Evolutionary conservation across 2,113 vertebrate genomes (phyloP), one percentile per base, ranked within the genome.

Genomic region (Saguinus imperator): DNA sequence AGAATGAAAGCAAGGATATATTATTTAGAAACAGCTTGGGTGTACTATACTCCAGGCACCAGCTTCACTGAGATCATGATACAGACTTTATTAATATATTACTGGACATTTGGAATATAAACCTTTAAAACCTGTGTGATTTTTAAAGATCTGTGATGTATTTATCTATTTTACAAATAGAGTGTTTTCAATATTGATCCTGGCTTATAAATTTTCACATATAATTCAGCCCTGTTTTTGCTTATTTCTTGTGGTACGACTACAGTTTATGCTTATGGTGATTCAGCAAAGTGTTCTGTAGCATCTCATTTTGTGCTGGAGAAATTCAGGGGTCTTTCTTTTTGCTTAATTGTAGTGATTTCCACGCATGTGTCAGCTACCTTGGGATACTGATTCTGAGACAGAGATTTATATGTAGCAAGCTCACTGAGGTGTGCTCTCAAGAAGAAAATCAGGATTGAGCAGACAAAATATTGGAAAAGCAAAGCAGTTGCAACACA

Each of bases 81-180:
- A 77, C 4, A 87, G 70, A 80, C 2, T 16, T 81, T 82, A 27
- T 82, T 55, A 55, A 77, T 82, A 29, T 43, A 57, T 76, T 75
- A 13, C 48, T n/a, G 0, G 43, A 50, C 9, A 61, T 91, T 91
- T 57, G 40, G 23, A 37, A n/a, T 43, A 23, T 82, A 73, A 84
- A 50, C 35, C 6, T 94, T 85, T 87, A 25, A 84, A 72, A 66
- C 27, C 35, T 86, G 16, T 72, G 27, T 89, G 32, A 73, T 80
- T 61, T 76, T 58, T 64, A 72, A 73, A 45, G 14, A 37, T 70
- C 48, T 70, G 18, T 61, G n/a, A 32, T 45, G 2, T 18, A 55
- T 94, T 94, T 96, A 16, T 85, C 77, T 73, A 43, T 73, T 73
- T 73, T 40, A 73, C 21, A 37, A 72, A 94, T 66, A 37, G 16